These are phyloP conservation scores for Lissonota sp. DNA, from an alignment of 2,888 invertebrate genomes.

Conservation along the genomic window DNA sequence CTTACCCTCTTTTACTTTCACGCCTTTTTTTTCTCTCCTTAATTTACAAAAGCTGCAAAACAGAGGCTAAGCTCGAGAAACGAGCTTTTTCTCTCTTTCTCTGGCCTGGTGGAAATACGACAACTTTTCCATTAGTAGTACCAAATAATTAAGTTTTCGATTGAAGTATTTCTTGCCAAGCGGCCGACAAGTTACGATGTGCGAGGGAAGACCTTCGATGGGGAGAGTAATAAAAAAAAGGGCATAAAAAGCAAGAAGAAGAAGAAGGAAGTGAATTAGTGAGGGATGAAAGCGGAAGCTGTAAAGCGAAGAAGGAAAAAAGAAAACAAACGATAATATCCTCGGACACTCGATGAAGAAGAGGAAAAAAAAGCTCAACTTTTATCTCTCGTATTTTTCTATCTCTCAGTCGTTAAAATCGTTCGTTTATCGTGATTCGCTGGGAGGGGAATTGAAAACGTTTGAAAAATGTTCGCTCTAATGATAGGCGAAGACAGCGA, in stretches of 20 bases:
- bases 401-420: background rate
- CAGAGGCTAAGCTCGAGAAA: too few relatives aligned
- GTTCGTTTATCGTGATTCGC: background rate
- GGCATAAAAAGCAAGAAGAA: background rate
- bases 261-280: constrained; percentile 23
- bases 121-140: constrained; percentile 57
- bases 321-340: too few relatives aligned
- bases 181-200: background rate
- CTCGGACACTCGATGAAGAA: constrained; percentile 24
- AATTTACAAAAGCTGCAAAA: constrained; percentile 36
- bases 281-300: constrained; percentile 22
- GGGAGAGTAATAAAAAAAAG: background rate
- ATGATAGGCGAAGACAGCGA: constrained; percentile 29
- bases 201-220: background rate
- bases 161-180: constrained; percentile 18
- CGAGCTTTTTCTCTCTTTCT: too few relatives aligned
- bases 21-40: background rate
- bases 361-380: constrained; percentile 14
- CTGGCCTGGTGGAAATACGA: constrained; percentile 33
- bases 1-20: background rate
- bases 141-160: constrained; percentile 57
- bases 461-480: constrained; percentile 36
- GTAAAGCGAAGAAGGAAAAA: constrained; percentile 35
- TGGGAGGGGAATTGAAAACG: background rate
- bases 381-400: constrained; percentile 19